These are phyloP conservation scores for Bembecia ichneumoniformis DNA, from an alignment of 2,888 invertebrate genomes.

Conservation along the genomic window DNA sequence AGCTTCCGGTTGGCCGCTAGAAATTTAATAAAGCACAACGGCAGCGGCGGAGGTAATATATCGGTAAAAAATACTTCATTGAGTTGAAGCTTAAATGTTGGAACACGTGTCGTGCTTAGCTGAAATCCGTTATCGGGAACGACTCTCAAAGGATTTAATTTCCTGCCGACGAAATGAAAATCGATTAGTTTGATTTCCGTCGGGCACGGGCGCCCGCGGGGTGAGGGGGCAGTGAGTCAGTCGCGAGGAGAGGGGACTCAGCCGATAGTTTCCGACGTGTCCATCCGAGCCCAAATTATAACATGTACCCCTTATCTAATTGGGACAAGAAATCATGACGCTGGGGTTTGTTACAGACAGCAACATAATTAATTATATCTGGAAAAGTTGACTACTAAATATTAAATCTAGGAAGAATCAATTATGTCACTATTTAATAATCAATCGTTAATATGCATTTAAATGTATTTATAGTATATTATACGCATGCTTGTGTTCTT, in stretches of 20 bases:
- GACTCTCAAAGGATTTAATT: slow-evolving; percentile 71
- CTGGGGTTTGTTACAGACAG: too few relatives aligned
- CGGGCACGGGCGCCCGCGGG: slow-evolving; percentile 36
- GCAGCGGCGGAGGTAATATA: slow-evolving; percentile 17
- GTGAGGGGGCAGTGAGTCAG: not conserved
- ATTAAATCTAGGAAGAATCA: too few relatives aligned
- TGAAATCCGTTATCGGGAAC: slow-evolving; percentile 62
- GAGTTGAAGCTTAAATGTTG: slow-evolving; percentile 22
- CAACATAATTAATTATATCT: too few relatives aligned
- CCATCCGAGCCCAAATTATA: slow-evolving; percentile 28
- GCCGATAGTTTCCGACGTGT: slow-evolving; percentile 60
- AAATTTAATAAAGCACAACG: slow-evolving; percentile 26
- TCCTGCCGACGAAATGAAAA: slow-evolving; percentile 69
- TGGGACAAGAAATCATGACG: slow-evolving; percentile 6
- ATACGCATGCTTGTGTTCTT: too few relatives aligned
- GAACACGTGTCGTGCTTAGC: slow-evolving; percentile 66
- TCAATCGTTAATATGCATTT: too few relatives aligned
- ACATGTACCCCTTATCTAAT: slow-evolving; percentile 46
- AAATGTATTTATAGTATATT: too few relatives aligned
- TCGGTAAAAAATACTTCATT: slow-evolving; percentile 18
- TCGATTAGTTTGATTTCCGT: slow-evolving; percentile 72
- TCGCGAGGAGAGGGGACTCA: slow-evolving; percentile 13
- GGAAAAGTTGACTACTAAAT: too few relatives aligned
- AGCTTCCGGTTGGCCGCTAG: slow-evolving; percentile 16
- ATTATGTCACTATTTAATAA: too few relatives aligned